Percentiles rank a stretch among this genome's conserved stretches.
phyloP scores from a whole-genome alignment of 2,888 invertebrate genomes.

The Dascillus cervinus region DNA sequence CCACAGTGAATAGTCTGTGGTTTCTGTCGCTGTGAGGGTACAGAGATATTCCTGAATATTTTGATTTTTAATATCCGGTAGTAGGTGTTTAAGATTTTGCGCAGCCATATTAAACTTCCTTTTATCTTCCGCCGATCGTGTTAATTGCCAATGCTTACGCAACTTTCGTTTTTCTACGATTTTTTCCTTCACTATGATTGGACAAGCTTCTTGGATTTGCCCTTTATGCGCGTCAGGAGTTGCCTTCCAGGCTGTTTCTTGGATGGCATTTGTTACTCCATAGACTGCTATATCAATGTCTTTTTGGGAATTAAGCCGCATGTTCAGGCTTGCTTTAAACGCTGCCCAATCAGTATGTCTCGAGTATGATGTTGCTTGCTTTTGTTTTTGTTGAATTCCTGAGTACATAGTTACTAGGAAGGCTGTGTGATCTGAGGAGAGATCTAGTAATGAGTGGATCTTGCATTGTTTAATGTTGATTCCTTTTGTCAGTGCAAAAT shows the following conservation, averaged over 20 bases:
- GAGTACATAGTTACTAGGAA: too few relatives aligned
- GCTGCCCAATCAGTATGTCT: constrained; percentile 14
- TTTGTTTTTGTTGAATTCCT: constrained; percentile 5
- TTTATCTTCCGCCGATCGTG: constrained; percentile 9
- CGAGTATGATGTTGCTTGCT: constrained; percentile 8
- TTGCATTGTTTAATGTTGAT: constrained; percentile 6
- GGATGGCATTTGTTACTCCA: constrained; percentile 9
- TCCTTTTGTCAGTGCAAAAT: constrained; percentile 12
- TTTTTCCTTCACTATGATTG: constrained; percentile 10
- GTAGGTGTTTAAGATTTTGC: constrained; percentile 10
- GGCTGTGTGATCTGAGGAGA: constrained; percentile 21
- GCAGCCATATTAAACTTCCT: constrained; percentile 11
- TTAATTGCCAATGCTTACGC: constrained; percentile 8
- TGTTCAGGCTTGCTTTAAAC: constrained; percentile 8
- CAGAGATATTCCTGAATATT: too few relatives aligned
- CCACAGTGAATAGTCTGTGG: constrained; percentile 4
- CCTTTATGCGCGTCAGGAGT: constrained; percentile 6
- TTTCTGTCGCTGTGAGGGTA: too few relatives aligned
- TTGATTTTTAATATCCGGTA: too few relatives aligned
- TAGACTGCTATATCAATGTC: constrained; percentile 13
- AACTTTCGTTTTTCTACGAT: constrained; percentile 6
- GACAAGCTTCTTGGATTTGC: constrained; percentile 5
- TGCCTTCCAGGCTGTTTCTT: constrained; percentile 13
- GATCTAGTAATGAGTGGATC: constrained; percentile 12
- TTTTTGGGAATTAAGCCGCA: constrained; percentile 7